Evolutionary conservation across 1,140 invertebrate species (phyloP), one percentile per base, ranked within the genome.

Genomic region (Ips typographus): DNA sequence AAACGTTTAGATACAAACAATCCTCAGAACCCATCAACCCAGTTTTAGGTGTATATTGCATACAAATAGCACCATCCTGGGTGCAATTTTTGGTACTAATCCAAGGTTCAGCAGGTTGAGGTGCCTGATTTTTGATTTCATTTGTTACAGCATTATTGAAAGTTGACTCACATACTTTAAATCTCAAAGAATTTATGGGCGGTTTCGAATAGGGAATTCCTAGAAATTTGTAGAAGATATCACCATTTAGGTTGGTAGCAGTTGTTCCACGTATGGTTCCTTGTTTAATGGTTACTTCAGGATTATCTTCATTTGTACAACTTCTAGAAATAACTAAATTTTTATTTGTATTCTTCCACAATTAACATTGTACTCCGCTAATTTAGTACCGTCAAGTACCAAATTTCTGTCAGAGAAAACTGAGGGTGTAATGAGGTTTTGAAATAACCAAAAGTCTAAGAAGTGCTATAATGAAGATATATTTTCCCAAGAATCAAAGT

Each of bases 1-100:
- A 72, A 1, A 96, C 87, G 77, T 94, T 95, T 7, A 96, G 81
- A 76, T 90, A 90, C 4, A 96, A 84, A 75, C 94, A 95, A 77
- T 96, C 92, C 82, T 92, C 90, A 7, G 80, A 79, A 7, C 86
- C 86, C 2, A 79, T 75, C n/a, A 74, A 74, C 47, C 55, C 36
- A 38, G 8, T 2, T 51, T 80, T 84, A 5, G 47, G 44, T 22
- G 37, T 40, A 22, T 49, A 2, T 22, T 2, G 1, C 2, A 62
- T 65, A 64, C 81, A 82, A n/a, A 73, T 72, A 1, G 79, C 74
- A 22, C 85, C 84, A 72, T 82, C 81, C 40, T 83, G 74, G 0
- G 80, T 83, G 4, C 85, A 84, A 71, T 87, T 82, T 56, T 75
- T 75, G 3, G 84, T 74, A 8, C 84, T 85, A 4, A 75, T 74